Evolutionary conservation across 1,140 invertebrate species (phyloP).

Genomic region (Pseudomyrmex cubaensis): DNA sequence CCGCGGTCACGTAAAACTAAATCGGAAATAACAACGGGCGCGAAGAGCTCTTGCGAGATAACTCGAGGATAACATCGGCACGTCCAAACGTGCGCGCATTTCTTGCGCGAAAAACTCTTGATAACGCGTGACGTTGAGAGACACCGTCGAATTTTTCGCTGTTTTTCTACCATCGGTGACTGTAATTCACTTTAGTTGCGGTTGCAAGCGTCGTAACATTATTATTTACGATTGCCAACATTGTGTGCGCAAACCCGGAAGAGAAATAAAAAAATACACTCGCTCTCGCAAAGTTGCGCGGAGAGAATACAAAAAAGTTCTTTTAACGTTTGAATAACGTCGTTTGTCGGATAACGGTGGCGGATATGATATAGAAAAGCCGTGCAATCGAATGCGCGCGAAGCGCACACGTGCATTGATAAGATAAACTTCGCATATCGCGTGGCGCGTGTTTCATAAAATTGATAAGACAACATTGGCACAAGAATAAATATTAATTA

Average conservation of each 20-base stretch:
- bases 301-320: too few species aligned
- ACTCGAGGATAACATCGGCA: background rate
- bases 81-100: constrained; percentile 13
- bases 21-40: constrained; percentile 24
- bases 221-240: constrained; percentile 29
- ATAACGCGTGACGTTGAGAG: constrained; percentile 34
- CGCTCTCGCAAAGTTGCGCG: too few species aligned
- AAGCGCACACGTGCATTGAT: too few species aligned
- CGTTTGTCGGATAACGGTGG: too few species aligned
- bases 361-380: too few species aligned
- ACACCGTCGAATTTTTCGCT: constrained; percentile 47
- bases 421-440: too few species aligned
- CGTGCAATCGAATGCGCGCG: too few species aligned
- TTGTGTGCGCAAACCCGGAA: background rate
- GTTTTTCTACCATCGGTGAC: constrained; percentile 32
- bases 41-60: constrained; percentile 15
- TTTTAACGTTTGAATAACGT: too few species aligned
- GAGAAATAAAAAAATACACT: background rate
- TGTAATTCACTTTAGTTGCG: constrained; percentile 36
- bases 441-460: too few species aligned
- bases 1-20: constrained; percentile 45
- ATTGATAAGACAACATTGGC: too few species aligned
- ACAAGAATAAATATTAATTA: too few species aligned
- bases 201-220: constrained; percentile 1
- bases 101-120: constrained; percentile 6